Evolutionary conservation across 1,140 invertebrate genomes (phyloP).

Genomic region (Drosophila nebulosa): DNA sequence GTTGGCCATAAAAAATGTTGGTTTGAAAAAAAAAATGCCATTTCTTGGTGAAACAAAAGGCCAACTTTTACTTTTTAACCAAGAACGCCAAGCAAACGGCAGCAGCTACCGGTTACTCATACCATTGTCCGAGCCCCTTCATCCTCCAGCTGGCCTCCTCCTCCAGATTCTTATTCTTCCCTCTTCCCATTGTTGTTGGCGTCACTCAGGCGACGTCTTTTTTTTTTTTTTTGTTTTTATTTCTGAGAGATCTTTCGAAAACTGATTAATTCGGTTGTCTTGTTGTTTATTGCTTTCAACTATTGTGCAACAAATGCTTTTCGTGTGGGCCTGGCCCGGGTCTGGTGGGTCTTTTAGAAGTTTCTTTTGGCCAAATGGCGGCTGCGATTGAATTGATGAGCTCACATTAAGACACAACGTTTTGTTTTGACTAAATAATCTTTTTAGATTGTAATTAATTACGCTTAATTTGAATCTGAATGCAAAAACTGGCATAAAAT

Average conservation of each 20-base stretch:
- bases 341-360: background rate
- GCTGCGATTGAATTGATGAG: constrained; percentile 42
- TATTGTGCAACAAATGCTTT: constrained; percentile 31
- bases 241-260: constrained; percentile 23
- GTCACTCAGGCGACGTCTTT: constrained; percentile 3
- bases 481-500: constrained; percentile 14
- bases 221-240: constrained; percentile 4
- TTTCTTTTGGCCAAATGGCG: constrained; percentile 12
- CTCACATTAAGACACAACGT: constrained; percentile 51
- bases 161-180: background rate
- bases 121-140: background rate
- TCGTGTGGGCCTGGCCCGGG: background rate
- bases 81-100: background rate
- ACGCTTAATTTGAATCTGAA: constrained; percentile 45
- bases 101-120: background rate
- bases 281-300: constrained; percentile 22
- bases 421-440: constrained; percentile 53
- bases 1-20: background rate
- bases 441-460: constrained; percentile 42
- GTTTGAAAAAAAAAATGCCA: background rate
- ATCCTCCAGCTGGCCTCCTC: background rate
- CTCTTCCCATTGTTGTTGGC: background rate
- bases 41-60: background rate
- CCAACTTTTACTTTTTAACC: constrained; percentile 21
- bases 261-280: constrained; percentile 47